Percentiles rank a stretch among this genome's conserved stretches.
Evolutionary conservation across 2,113 vertebrate species (phyloP).

Genomic region (Setophaga petechia): DNA sequence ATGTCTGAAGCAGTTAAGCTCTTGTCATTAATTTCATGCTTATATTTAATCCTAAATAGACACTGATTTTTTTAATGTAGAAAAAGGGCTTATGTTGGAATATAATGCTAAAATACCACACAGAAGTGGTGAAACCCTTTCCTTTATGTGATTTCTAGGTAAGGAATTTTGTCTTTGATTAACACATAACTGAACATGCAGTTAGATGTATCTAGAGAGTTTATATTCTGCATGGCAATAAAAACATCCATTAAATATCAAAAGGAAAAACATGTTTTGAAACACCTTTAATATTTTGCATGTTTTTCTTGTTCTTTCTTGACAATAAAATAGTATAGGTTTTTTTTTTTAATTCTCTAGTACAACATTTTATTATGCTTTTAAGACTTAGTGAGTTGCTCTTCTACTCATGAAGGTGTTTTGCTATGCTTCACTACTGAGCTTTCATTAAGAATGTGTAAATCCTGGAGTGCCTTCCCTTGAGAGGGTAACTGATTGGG

Average conservation of each 20-base stretch:
- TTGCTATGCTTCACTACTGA: background rate
- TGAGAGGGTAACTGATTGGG: background rate
- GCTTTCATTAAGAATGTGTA: background rate
- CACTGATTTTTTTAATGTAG: background rate
- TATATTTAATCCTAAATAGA: background rate
- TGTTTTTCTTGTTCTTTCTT: background rate
- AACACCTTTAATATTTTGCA: background rate
- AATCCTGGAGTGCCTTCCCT: background rate
- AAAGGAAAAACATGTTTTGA: background rate
- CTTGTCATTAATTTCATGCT: background rate
- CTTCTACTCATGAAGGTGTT: background rate
- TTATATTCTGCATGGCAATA: background rate
- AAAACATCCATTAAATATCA: background rate
- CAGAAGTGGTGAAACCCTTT: background rate
- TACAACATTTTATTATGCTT: background rate
- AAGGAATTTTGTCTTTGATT: background rate
- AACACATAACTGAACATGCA: background rate
- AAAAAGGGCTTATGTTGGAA: background rate
- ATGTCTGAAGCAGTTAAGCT: background rate
- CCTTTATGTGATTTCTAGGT: background rate
- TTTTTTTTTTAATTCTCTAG: background rate
- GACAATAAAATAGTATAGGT: background rate
- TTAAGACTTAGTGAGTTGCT: background rate
- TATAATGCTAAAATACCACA: background rate
- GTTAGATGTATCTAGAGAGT: background rate